Evolutionary conservation across 2,797 vertebrate species (phyloP), one percentile per base, ranked within the genome.

Genomic region (Sebastes dallii): DNA sequence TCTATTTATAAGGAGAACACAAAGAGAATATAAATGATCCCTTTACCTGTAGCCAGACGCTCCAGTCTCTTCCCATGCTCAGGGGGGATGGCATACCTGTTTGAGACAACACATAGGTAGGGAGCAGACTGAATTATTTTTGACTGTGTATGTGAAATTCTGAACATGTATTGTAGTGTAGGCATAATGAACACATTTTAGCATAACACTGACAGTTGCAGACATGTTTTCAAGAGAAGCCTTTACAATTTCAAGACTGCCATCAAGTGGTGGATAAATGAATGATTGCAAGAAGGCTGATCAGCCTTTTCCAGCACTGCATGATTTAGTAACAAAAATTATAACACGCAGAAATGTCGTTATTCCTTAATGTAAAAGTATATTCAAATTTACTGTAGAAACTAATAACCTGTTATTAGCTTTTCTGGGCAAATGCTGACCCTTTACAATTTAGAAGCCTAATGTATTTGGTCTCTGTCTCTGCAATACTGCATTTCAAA

Each of bases 1-100:
- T 81, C 46, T 13, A 64, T 82, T 81, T 54, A 58, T 64, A 66
- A 20, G 6, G 55, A 52, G 24, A 74, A 76, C 27, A 56, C 56
- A 84, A 66, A 78, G 62, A 75, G 70, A 78, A 82, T 59, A 67
- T 46, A 30, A 72, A 74, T 76, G 5, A 80, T 24, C 60, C 22
- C 56, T 71, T 79, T 94, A 96, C 96, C 96, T 91, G 93, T 95
- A 72, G 96, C 95, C 85, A 96, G 91, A 71, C 96, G 94, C 91
- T 96, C 96, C 77, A 96, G 91, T 83, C 96, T 93, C 79, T 96
- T 96, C 39, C 96, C 96, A 20, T 96, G 96, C 81, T 96, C 96
- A 1, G 96, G 96, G 50, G 96, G 96, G 78, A 96, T 95, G 71
- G 95, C 94, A 70, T 96, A 96, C 96, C 96, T 96, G 89, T 86